Evolutionary conservation across 1,140 invertebrate genomes (phyloP).

Genomic region (Scaptomyza graminum): DNA sequence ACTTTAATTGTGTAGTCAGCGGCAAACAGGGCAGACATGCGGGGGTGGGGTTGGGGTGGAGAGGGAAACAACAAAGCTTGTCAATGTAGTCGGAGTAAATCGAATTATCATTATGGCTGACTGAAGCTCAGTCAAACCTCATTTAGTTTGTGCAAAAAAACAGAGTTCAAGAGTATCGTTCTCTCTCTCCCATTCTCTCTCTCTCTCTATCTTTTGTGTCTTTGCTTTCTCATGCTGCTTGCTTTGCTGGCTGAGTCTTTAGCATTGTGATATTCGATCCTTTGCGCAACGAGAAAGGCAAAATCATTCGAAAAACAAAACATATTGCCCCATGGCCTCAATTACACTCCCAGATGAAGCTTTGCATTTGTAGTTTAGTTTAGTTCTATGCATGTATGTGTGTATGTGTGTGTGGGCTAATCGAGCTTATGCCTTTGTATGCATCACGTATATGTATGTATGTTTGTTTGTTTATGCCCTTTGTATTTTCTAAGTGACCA

Average conservation of each 20-base stretch:
- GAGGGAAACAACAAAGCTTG: constrained; percentile 52
- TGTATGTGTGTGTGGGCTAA: no score
- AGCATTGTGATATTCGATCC: constrained; percentile 78
- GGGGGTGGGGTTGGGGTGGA: background rate
- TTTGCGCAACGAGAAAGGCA: constrained; percentile 80
- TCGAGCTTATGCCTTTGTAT: background rate
- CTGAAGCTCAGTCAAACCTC: constrained; percentile 82
- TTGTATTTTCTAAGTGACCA: constrained; percentile 69
- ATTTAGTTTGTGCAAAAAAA: constrained; percentile 53
- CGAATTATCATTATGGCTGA: constrained; percentile 84
- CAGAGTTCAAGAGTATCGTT: background rate
- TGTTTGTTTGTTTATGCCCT: constrained; percentile 29
- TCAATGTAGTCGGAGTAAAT: constrained; percentile 78
- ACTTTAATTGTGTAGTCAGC: constrained; percentile 79
- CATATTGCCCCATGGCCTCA: constrained; percentile 80
- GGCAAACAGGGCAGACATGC: constrained; percentile 46
- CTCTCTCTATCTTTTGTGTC: constrained; percentile 5
- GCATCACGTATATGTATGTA: constrained; percentile 18
- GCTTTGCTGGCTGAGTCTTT: constrained; percentile 23
- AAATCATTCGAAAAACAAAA: constrained; percentile 82
- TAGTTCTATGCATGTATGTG: constrained; percentile 18
- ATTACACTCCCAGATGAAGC: constrained; percentile 74
- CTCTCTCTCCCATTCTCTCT: constrained; percentile 4
- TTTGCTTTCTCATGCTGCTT: constrained; percentile 17
- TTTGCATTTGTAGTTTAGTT: constrained; percentile 53